Evolutionary conservation across 2,113 vertebrate species (phyloP).

Genomic region (Saguinus midas): DNA sequence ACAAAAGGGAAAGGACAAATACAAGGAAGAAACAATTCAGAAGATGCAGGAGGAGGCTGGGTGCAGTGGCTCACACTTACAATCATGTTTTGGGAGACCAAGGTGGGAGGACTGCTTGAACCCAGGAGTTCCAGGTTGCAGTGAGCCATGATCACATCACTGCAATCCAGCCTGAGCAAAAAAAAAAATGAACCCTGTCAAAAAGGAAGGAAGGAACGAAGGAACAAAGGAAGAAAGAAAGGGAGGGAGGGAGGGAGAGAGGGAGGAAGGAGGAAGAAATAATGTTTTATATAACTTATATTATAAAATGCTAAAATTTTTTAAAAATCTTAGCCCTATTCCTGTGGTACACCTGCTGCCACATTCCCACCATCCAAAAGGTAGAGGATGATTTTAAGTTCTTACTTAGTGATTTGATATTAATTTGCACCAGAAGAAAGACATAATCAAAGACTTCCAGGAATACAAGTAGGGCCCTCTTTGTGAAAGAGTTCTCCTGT

Average conservation of each 20-base stretch:
- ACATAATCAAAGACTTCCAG: neutral
- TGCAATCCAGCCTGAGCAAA: no score
- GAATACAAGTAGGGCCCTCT: conserved; percentile 11
- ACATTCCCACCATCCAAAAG: neutral
- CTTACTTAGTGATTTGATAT: neutral
- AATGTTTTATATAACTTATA: conserved; percentile 81
- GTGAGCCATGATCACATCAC: no score
- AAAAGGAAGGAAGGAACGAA: no score
- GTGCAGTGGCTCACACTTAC: no score
- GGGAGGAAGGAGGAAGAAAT: conserved; percentile 53
- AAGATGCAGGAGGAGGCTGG: conserved; percentile 85
- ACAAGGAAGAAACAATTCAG: conserved; percentile 94
- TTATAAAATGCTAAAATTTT: conserved; percentile 85
- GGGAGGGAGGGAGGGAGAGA: accelerated
- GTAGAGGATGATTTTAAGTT: neutral
- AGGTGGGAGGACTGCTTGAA: no score
- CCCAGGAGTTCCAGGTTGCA: no score
- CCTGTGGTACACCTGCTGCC: neutral
- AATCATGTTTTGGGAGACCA: no score
- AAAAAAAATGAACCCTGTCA: no score
- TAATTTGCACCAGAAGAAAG: neutral
- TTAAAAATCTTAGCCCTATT: neutral
- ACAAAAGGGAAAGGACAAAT: conserved; percentile 94
- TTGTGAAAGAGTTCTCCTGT: neutral
- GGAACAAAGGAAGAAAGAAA: accelerated